Base-by-base conservation (phyloP, 2,113 vertebrate species). In the Anhinga rufa region DNA sequence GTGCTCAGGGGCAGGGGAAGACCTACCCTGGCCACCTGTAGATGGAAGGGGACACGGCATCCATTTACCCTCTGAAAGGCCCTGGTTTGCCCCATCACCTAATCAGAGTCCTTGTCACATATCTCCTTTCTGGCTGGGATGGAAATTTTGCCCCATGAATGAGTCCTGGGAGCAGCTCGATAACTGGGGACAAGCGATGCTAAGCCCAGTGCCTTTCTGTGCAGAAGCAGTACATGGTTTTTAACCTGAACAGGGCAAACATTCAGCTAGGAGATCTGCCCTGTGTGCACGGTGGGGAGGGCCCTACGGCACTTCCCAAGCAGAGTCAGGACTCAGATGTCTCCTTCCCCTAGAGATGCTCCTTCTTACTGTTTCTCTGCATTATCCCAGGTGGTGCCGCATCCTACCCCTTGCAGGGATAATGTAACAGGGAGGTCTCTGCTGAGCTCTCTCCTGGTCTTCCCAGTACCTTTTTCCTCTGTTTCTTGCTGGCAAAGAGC, bases 401-500 rank as follows among this genome's bases (percentile, higher is more conserved):
- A 14, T 46, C 51, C 82, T 55, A 36, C 70, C 54, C 51, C 36
- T 82, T 2, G 0, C 36, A 46, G 38, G n/a, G 70, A 38, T 14
- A 38, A 44, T 9, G 29, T 0, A 0, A 28, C 2, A 48, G 2
- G 28, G 7, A 12, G 29, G 12, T 78, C 57, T 76, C 61, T 31
- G 4, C 61, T 55, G 69, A 93, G 22, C 65, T 62, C 58, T 64
- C 68, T 46, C n/a, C 28, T 38, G 71, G 66, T 82, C 65, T 85
- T 77, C 42, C 42, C 66, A 22, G 54, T 32, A 51, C 66, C 29
- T 86, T 92, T 92, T 92, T 5, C 71, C 89, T 95, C 79, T 8
- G 0, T 48, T 93, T 86, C 92, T 95, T 71, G 77, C 80, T 83
- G 68, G 78, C 51, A 64, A 95, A 96, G 75, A 93, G 91, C 94